Percentiles rank a stretch among this genome's conserved stretches.
phyloP scores from a whole-genome alignment of 2,888 invertebrate species.

The Standfussiana lucernea region DNA sequence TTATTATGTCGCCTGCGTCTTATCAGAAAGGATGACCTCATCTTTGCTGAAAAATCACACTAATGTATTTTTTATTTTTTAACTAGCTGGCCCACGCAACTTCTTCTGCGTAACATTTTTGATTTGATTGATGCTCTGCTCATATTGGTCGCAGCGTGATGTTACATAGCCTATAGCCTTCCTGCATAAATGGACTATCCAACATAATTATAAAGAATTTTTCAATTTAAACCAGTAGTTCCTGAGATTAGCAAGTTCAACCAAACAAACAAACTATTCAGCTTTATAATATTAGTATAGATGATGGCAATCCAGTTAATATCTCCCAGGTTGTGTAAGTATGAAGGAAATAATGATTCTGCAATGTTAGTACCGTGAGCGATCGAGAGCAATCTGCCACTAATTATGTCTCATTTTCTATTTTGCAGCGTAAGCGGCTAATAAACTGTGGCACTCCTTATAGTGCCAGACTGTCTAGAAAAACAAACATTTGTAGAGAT shows the following conservation, averaged over 20 bases:
- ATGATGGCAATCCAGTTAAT: not conserved
- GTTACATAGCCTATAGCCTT: no score
- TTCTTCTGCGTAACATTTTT: no score
- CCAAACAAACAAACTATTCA: no score
- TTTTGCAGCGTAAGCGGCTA: slow-evolving; percentile 15
- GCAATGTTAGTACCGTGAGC: not conserved
- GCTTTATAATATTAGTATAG: no score
- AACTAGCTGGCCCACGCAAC: no score
- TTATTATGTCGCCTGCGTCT: not conserved
- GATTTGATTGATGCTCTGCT: no score
- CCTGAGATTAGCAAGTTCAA: no score
- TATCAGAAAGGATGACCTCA: not conserved
- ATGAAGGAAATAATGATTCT: slow-evolving; percentile 29
- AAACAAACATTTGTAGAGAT: not conserved
- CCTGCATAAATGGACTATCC: no score
- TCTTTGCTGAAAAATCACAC: not conserved
- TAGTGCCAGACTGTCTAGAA: not conserved
- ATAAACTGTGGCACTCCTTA: slow-evolving; percentile 27
- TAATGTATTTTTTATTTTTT: not conserved
- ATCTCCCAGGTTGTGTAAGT: slow-evolving; percentile 14
- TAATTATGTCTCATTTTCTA: slow-evolving; percentile 51
- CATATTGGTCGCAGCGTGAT: no score
- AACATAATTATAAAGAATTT: no score
- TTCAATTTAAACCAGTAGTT: no score
- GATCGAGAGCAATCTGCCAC: slow-evolving; percentile 45